These are phyloP conservation scores for Lithobates pipiens DNA, from an alignment of 2,797 vertebrate species.

Conservation along the genomic window DNA sequence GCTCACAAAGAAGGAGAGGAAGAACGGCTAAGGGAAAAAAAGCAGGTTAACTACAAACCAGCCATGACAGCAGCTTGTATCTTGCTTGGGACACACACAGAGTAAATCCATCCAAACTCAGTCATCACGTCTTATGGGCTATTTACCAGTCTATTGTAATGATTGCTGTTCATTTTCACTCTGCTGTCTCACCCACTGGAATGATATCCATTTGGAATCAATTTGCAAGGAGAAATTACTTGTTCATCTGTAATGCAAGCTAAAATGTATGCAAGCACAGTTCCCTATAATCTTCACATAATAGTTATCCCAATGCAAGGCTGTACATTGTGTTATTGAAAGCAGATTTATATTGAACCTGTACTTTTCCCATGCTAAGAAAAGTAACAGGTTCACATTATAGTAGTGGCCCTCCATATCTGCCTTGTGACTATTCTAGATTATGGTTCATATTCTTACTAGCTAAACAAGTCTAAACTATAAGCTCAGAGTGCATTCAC, in stretches of 20 bases:
- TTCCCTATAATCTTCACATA: constrained; percentile 5
- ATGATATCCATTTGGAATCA: constrained; percentile 40
- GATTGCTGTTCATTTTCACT: constrained; percentile 40
- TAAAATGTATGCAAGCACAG: constrained; percentile 4
- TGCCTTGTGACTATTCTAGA: too few relatives aligned
- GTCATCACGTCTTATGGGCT: constrained; percentile 18
- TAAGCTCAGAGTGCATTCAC: too few relatives aligned
- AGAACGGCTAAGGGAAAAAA: background rate
- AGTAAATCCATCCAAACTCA: constrained; percentile 7
- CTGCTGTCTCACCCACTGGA: constrained; percentile 21
- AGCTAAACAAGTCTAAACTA: too few relatives aligned
- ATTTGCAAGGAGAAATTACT: constrained; percentile 11
- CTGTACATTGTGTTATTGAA: background rate
- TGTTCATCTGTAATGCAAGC: constrained; percentile 15
- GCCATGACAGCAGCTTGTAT: background rate
- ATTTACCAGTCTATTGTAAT: constrained; percentile 23
- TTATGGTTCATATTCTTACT: too few relatives aligned
- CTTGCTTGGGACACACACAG: background rate
- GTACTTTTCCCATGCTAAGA: background rate
- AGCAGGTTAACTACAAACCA: background rate
- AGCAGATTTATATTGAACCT: background rate
- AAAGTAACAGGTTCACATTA: background rate
- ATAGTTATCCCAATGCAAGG: constrained; percentile 1
- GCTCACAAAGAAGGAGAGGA: background rate
- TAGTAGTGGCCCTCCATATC: too few relatives aligned